Base-by-base conservation (phyloP, 2,888 invertebrate genomes). In the Rambutsinella grinnellia region DNA sequence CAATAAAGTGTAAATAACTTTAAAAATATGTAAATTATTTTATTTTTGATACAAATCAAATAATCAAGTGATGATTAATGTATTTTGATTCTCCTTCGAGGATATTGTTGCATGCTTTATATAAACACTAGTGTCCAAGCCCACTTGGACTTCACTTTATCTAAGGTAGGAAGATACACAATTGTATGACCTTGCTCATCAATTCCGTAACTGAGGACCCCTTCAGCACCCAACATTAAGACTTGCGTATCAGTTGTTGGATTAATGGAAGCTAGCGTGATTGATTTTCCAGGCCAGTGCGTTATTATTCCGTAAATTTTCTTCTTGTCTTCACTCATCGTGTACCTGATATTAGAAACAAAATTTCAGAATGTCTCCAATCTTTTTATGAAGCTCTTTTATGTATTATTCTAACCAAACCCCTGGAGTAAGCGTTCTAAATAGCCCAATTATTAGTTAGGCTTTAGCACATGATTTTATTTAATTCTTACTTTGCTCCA, bases 401-500 rank as follows among this genome's bases (percentile, higher is more conserved):
- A n/a, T n/a, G n/a, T n/a, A n/a, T n/a, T n/a, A n/a, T n/a, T n/a
- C n/a, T n/a, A 68, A 95, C 95, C 95, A 96, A 13, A 94, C 91
- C 70, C 89, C 87, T 0, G 89, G 85, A 0, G 90, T 90, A n/a
- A 90, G 61, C 0, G 93, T 91, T n/a, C n/a, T n/a, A n/a, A n/a
- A n/a, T n/a, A n/a, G n/a, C n/a, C n/a, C n/a, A n/a, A n/a, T n/a
- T n/a, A n/a, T n/a, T n/a, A n/a, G n/a, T n/a, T n/a, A n/a, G n/a
- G n/a, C n/a, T n/a, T n/a, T n/a, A n/a, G n/a, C n/a, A n/a, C n/a
- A n/a, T n/a, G n/a, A n/a, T n/a, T n/a, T n/a, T n/a, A n/a, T n/a
- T 36, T 36, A 36, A 8, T 19, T 85, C 85, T 87, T 88, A 94
- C 92, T 91, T 94, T 53, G 97, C 97, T 57, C 97, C 97, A 46